phyloP scores from a whole-genome alignment of 2,113 vertebrate genomes.

The Grus americana region DNA sequence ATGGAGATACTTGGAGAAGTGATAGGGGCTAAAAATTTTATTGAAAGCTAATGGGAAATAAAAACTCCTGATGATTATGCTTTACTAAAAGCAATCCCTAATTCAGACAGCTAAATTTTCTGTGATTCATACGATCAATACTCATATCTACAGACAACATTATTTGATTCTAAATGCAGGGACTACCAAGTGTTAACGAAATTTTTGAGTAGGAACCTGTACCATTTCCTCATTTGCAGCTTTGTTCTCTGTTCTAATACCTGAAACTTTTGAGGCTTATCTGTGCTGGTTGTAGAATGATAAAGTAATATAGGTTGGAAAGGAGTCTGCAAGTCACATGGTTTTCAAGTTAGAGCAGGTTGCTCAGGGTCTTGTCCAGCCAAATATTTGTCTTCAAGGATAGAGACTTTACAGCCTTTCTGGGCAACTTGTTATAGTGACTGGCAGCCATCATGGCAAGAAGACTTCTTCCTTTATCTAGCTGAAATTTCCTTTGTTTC shows the following conservation, averaged over 20 bases:
- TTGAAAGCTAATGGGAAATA: background rate
- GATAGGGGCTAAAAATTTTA: background rate
- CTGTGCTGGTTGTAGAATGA: background rate
- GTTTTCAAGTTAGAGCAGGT: background rate
- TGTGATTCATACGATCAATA: background rate
- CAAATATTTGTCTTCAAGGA: background rate
- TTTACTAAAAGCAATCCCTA: background rate
- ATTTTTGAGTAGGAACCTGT: background rate
- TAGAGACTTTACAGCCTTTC: background rate
- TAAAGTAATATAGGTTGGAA: background rate
- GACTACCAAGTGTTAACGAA: background rate
- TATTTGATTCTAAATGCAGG: background rate
- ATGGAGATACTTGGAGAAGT: background rate
- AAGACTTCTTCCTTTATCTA: background rate
- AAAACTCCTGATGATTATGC: background rate
- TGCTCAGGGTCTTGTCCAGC: background rate
- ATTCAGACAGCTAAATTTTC: background rate
- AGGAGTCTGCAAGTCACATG: background rate
- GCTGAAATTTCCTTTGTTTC: background rate
- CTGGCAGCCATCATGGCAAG: background rate
- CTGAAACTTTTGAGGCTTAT: background rate
- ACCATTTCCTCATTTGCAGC: background rate
- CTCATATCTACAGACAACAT: background rate
- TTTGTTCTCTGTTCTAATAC: background rate
- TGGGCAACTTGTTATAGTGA: background rate